A percentile compares a stretch with the other conserved stretches of the same genome.
These are phyloP conservation scores for Rhabdomys pumilio DNA, from an alignment of 2,797 vertebrate genomes.

Conservation along the genomic window DNA sequence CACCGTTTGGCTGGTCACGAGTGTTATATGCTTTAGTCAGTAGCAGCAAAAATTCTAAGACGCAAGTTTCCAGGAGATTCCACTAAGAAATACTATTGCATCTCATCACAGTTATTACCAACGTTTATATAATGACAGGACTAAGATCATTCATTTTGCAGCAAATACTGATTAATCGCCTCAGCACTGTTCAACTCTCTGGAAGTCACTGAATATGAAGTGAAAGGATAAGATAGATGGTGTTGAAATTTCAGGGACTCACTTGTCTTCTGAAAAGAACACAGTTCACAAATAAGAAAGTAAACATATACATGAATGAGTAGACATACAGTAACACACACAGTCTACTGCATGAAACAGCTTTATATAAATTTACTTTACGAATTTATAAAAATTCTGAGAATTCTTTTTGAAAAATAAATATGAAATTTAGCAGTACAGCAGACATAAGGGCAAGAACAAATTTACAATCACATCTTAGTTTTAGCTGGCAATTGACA, in stretches of 20 bases:
- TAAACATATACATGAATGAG: neutral
- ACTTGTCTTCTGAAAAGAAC: neutral
- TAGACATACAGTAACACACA: neutral
- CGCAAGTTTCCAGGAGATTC: neutral
- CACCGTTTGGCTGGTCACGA: constrained; percentile 11
- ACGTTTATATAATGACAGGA: constrained; percentile 56
- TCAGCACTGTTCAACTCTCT: neutral
- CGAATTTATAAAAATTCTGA: neutral
- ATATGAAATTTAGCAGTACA: neutral
- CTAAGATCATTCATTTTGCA: constrained; percentile 19
- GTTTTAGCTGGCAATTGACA: neutral
- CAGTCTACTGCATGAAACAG: neutral
- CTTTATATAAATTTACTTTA: neutral
- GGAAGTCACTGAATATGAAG: constrained; percentile 43
- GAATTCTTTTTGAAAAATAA: neutral
- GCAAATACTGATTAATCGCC: constrained; percentile 53
- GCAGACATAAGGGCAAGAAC: neutral
- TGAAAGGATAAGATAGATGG: neutral
- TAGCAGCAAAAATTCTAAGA: constrained; percentile 37
- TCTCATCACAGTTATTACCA: constrained; percentile 44
- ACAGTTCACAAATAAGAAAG: constrained; percentile 1
- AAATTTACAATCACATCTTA: neutral
- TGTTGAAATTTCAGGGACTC: neutral
- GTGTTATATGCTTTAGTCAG: constrained; percentile 15
- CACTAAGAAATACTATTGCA: constrained; percentile 40